Conservation (phyloP, 2,888 invertebrate genomes). For the Trichopoda pennipes region DNA sequence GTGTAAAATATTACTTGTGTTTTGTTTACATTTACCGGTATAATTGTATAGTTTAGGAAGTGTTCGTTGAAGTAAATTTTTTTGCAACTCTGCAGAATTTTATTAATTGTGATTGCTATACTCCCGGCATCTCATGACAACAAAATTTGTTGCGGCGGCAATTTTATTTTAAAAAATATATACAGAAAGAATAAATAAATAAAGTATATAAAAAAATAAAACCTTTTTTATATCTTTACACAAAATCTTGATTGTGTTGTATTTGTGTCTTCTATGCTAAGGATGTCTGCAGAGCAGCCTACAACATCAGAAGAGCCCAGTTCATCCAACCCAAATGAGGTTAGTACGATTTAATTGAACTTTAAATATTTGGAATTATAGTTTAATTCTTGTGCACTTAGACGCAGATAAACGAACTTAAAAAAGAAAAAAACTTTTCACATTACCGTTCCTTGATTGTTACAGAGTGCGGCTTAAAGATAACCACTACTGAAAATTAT, state of each 20-base stretch:
- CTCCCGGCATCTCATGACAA: too few species aligned
- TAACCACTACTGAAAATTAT: slow-evolving; percentile 85
- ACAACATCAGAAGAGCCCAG: slow-evolving; percentile 66
- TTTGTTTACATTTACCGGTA: too few species aligned
- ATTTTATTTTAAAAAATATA: too few species aligned
- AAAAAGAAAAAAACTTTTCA: slow-evolving; percentile 74
- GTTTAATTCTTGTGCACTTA: background rate
- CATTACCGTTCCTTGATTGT: slow-evolving; percentile 73
- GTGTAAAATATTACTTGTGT: too few species aligned
- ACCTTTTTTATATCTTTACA: too few species aligned
- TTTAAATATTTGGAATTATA: background rate
- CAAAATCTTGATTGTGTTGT: background rate
- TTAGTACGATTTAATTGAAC: slow-evolving; percentile 5
- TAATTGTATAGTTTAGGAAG: too few species aligned
- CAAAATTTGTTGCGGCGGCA: too few species aligned
- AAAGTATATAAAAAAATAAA: too few species aligned
- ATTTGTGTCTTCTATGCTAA: slow-evolving; percentile 3
- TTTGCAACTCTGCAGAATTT: too few species aligned
- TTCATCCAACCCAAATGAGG: slow-evolving; percentile 63
- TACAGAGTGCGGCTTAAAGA: slow-evolving; percentile 79
- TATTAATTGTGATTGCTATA: too few species aligned
- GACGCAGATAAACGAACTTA: slow-evolving; percentile 61
- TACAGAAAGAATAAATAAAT: too few species aligned
- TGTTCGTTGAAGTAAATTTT: too few species aligned
- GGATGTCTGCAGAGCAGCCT: slow-evolving; percentile 55